A percentile compares a stretch with the other conserved stretches of the same genome.
Evolutionary conservation across 2,113 vertebrate species (phyloP).

Genomic region (Scytalopus superciliaris): DNA sequence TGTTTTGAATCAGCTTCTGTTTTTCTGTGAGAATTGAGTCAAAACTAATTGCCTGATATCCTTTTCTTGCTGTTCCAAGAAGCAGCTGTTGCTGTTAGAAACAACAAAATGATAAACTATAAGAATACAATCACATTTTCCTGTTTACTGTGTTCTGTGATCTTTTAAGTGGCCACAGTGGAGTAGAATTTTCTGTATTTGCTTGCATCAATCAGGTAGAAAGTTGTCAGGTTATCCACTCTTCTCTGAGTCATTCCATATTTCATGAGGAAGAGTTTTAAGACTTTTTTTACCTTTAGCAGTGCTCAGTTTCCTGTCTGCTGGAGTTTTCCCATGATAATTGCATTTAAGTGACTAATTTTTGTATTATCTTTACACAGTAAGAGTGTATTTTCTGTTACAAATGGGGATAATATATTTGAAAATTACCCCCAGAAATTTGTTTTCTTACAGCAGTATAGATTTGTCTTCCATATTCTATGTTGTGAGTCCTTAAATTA

Average conservation of each 20-base stretch:
- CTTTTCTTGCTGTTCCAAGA: not conserved
- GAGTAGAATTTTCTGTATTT: not conserved
- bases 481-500: not conserved
- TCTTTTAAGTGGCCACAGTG: not conserved
- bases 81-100: constrained; percentile 15
- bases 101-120: not conserved
- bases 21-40: not conserved
- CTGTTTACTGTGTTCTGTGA: not conserved
- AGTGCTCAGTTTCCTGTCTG: not conserved
- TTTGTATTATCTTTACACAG: not conserved
- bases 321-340: not conserved
- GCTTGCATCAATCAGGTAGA: not conserved
- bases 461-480: not conserved
- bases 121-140: not conserved
- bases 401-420: not conserved
- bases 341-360: not conserved
- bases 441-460: not conserved
- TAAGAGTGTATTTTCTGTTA: not conserved
- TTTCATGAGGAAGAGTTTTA: not conserved
- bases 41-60: not conserved
- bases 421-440: not conserved
- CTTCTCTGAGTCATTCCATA: not conserved
- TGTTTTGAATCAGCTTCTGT: not conserved
- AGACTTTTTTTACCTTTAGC: not conserved
- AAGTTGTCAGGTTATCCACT: not conserved